phyloP scores from a whole-genome alignment of 2,113 vertebrate genomes.

The Camarhynchus parvulus region DNA sequence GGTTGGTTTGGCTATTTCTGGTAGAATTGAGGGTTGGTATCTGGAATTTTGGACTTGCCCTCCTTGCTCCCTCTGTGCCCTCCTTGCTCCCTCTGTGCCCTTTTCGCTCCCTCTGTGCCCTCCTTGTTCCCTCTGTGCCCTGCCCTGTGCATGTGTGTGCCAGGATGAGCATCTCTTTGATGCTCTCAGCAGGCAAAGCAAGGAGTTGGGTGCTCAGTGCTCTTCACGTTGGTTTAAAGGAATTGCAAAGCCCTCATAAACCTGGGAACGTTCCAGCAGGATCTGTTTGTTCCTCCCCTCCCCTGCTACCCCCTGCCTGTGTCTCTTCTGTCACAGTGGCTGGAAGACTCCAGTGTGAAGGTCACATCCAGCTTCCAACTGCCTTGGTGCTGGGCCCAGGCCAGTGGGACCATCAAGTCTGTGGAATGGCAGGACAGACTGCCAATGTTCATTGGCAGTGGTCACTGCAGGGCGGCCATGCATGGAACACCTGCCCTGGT shows the following conservation, averaged over 20 bases:
- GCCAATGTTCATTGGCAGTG: background rate
- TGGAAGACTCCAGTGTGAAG: background rate
- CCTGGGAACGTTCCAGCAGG: background rate
- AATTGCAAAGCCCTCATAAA: background rate
- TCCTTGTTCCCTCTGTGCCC: background rate
- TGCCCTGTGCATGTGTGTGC: too few species aligned
- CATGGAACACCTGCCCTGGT: background rate
- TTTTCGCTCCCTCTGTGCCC: accelerated
- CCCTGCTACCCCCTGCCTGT: accelerated
- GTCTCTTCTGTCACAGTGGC: too few species aligned
- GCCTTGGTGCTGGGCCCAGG: background rate
- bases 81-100: background rate
- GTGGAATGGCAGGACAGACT: background rate
- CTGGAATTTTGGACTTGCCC: too few species aligned
- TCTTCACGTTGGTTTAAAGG: accelerated
- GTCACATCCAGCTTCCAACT: background rate
- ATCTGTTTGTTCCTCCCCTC: accelerated
- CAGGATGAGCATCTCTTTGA: background rate
- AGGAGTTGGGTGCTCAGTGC: background rate
- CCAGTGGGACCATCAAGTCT: background rate
- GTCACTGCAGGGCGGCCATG: accelerated
- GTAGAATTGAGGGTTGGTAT: background rate
- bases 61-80: accelerated
- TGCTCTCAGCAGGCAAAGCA: background rate
- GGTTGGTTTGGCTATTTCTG: background rate